Base-by-base conservation (phyloP, 37 sponge, comb jelly and placozoan genomes). In the Cladorhizidae sp. region DNA sequence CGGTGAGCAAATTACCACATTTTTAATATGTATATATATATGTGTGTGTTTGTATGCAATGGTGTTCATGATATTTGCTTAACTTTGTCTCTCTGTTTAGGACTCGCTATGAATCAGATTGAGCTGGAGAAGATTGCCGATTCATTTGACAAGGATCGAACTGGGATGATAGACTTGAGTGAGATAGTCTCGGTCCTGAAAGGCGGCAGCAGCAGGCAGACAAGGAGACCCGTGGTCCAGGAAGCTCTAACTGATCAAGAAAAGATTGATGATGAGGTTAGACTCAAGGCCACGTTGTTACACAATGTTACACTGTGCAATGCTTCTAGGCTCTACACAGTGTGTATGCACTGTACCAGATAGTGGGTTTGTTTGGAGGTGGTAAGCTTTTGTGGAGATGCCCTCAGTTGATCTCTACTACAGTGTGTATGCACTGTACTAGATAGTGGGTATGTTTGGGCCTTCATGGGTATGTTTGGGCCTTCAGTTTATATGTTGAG, bases 81-180 rank as follows among this genome's bases (percentile, higher is more conserved):
- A 28, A 23, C 11, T 11, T 28, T 7, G 33, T 12, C 57, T 18
- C 32, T 78, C 8, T 72, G 29, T 64, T 0, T 40, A 91, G 91
- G 91, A 36, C 63, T 91, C 38, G 78, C 91, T 17, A 91, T 82
- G 83, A 91, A 54, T 29, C 83, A 83, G 70, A 85, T 88, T 62
- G 93, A 93, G 50, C 55, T 93, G 79, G 90, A 88, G 77, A 89
- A 85, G 78, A 85, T 93, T 21, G 93, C 93, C 1, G 77, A 84
- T 25, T 50, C 69, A 0, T 86, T 93, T 52, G 90, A 89, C 75
- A 74, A 49, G 18, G 82, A 75, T 28, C 62, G 78, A 39, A 75
- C 39, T 36, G 91, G 87, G 12, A 40, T 76, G 61, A 80, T 90
- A 42, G 78, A 90, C n/a, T 69, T 81, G 45, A 64, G 74, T 61